Evolutionary conservation across 2,888 invertebrate species (phyloP).

Genomic region (Drosophila quinaria): DNA sequence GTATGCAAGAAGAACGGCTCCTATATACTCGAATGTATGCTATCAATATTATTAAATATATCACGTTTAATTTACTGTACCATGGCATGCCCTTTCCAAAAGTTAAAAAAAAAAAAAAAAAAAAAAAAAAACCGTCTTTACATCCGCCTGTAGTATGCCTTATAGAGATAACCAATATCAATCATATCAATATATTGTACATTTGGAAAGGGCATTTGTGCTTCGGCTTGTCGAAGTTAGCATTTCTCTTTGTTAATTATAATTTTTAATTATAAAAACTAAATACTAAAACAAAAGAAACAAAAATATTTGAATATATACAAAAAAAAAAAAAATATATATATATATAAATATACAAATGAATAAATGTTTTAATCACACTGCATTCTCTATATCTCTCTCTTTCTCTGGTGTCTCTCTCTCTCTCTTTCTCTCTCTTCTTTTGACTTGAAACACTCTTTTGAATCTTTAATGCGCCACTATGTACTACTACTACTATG

Average conservation of each 20-base stretch:
- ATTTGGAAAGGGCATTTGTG: slow-evolving; percentile 50
- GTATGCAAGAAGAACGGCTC: slow-evolving; percentile 26
- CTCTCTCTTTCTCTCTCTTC: slow-evolving; percentile 63
- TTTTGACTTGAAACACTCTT: slow-evolving; percentile 74
- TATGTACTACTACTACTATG: slow-evolving; percentile 51
- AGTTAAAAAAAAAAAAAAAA: slow-evolving; percentile 1
- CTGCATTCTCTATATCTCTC: slow-evolving; percentile 74
- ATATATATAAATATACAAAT: slow-evolving; percentile 48
- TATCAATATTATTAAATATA: slow-evolving; percentile 40
- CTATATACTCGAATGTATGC: slow-evolving; percentile 34
- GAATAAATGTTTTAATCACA: slow-evolving; percentile 78
- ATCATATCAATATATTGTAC: slow-evolving; percentile 25
- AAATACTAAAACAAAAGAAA: slow-evolving; percentile 16
- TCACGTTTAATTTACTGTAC: slow-evolving; percentile 28
- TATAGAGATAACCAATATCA: slow-evolving; percentile 50
- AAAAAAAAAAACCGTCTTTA: slow-evolving; percentile 37
- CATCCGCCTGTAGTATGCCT: slow-evolving; percentile 58
- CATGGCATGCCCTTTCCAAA: slow-evolving; percentile 54
- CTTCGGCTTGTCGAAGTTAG: slow-evolving; percentile 53
- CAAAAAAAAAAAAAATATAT: slow-evolving; percentile 27
- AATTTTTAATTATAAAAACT: slow-evolving; percentile 24
- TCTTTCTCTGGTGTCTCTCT: slow-evolving; percentile 76
- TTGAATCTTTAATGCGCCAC: slow-evolving; percentile 77
- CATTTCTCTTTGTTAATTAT: slow-evolving; percentile 24
- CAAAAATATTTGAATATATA: slow-evolving; percentile 22